phyloP scores from a whole-genome alignment of 2,113 vertebrate genomes.

The Carettochelys insculpta region DNA sequence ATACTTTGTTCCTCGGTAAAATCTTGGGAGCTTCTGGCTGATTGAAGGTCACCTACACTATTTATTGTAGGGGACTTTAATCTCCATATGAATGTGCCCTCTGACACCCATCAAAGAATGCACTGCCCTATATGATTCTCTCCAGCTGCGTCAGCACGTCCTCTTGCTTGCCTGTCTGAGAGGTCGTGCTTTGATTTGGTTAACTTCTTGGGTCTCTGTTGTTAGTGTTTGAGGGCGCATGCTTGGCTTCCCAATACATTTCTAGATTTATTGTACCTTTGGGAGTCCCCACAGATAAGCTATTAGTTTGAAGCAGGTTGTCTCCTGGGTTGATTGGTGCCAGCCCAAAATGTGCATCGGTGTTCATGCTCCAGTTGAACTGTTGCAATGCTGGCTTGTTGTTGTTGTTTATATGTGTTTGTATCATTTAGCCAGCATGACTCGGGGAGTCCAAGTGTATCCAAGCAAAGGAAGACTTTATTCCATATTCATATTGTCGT shows the following conservation, averaged over 20 bases:
- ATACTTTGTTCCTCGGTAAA: conserved; percentile 16
- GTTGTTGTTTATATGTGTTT: neutral
- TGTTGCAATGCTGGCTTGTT: neutral
- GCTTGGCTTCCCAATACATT: conserved; percentile 9
- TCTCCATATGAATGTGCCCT: conserved; percentile 69
- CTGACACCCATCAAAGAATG: conserved; percentile 51
- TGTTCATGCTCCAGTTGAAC: neutral
- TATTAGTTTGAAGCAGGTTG: neutral
- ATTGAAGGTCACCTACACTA: conserved; percentile 67
- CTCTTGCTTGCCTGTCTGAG: conserved; percentile 10
- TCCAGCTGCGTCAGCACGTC: conserved; percentile 57
- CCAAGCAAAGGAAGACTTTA: neutral
- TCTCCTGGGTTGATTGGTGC: fast-evolving
- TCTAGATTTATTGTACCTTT: neutral
- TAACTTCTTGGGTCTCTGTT: conserved; percentile 62
- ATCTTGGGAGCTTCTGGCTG: conserved; percentile 44
- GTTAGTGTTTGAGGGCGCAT: conserved; percentile 31
- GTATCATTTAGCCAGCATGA: neutral
- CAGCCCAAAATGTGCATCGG: neutral
- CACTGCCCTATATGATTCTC: conserved; percentile 40
- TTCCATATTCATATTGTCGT: neutral
- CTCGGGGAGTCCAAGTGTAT: fast-evolving
- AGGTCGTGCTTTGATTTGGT: conserved; percentile 60
- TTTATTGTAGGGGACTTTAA: conserved; percentile 66
- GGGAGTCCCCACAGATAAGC: neutral